Evolutionary conservation across 2,888 invertebrate species (phyloP).

Genomic region (Melinopterus prodromus): DNA sequence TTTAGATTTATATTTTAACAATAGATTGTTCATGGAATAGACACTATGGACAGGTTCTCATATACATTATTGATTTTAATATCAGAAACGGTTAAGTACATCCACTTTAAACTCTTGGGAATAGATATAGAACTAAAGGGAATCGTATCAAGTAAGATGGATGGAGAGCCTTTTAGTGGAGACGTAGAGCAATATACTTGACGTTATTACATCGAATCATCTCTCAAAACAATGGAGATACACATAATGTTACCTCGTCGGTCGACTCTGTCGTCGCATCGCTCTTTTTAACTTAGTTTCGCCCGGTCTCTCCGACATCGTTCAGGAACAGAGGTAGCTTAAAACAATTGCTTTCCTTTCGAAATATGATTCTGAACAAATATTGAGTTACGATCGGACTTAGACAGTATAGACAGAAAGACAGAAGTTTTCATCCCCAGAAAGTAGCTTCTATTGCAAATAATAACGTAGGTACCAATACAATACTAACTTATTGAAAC

Average conservation of each 20-base stretch:
- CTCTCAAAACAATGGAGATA: conserved; percentile 19
- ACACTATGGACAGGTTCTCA: background rate
- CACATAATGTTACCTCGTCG: background rate
- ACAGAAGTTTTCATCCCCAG: background rate
- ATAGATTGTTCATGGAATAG: background rate
- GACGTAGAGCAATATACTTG: conserved; percentile 21
- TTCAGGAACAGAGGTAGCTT: background rate
- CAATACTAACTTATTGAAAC: too few relatives aligned
- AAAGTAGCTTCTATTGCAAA: background rate
- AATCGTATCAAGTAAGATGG: background rate
- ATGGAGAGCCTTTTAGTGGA: background rate
- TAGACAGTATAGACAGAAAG: background rate
- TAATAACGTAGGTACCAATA: too few relatives aligned
- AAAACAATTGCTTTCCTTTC: background rate
- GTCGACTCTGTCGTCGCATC: background rate
- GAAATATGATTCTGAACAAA: background rate
- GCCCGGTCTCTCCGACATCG: background rate
- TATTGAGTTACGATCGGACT: background rate
- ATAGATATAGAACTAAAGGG: background rate
- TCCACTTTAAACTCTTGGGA: conserved; percentile 9
- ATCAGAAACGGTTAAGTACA: conserved; percentile 6
- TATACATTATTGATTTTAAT: conserved; percentile 15
- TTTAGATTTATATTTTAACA: background rate
- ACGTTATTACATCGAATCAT: conserved; percentile 22
- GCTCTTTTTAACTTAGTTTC: conserved; percentile 6